Base-by-base conservation (phyloP, 1,140 invertebrate genomes). In the Microvelia longipes region DNA sequence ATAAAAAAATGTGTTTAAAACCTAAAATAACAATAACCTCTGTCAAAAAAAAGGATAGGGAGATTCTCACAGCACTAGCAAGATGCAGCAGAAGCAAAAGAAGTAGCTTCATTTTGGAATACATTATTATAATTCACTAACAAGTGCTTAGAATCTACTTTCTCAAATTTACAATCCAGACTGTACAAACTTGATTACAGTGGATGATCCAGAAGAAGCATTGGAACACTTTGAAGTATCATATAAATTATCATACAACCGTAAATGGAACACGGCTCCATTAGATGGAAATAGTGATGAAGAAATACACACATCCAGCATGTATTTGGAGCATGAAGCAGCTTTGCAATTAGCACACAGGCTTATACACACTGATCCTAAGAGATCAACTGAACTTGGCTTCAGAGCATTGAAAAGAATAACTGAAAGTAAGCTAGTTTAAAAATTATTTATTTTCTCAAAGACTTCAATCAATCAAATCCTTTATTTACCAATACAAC, bases 121-220 rank as follows among this genome's bases (percentile, higher is more conserved):
- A n/a, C n/a, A n/a, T n/a, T n/a, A n/a, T n/a, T n/a, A n/a, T n/a
- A n/a, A n/a, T n/a, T n/a, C n/a, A n/a, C n/a, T n/a, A n/a, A n/a
- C n/a, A n/a, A n/a, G n/a, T n/a, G n/a, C n/a, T n/a, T n/a, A n/a
- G n/a, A n/a, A n/a, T n/a, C n/a, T n/a, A n/a, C n/a, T n/a, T n/a
- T n/a, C n/a, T n/a, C n/a, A n/a, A n/a, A n/a, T n/a, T n/a, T n/a
- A n/a, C n/a, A n/a, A n/a, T n/a, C n/a, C n/a, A n/a, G n/a, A n/a
- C n/a, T n/a, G n/a, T n/a, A n/a, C n/a, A n/a, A n/a, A n/a, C n/a
- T 2, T 64, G 15, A 14, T 64, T 64, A 2, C 24, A 64, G 62
- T 64, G 15, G 62, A 64, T 64, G 62, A 64, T 64, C 62, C 62
- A 64, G 62, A 64, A 64, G 62, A 64, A 64, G 62, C 62, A 5